Percentiles rank a stretch among this genome's conserved stretches.
phyloP scores from a whole-genome alignment of 2,113 vertebrate genomes.

The Rhadina sibilatrix region DNA sequence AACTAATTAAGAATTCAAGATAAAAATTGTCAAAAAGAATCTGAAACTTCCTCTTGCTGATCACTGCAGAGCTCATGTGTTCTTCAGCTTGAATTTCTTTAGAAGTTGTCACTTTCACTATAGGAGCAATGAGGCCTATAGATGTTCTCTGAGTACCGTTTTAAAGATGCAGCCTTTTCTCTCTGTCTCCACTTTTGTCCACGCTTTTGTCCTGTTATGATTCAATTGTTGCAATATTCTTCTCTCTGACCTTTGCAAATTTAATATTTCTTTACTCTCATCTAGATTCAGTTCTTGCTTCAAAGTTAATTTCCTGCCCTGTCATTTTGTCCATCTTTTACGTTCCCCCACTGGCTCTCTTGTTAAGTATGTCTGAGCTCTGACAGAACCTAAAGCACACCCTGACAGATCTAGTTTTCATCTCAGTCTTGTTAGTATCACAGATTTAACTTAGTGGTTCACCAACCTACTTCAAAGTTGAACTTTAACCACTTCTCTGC shows the following conservation, averaged over 20 bases:
- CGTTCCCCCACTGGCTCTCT: not conserved
- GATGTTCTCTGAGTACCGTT: not conserved
- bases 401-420: not conserved
- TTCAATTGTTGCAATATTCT: not conserved
- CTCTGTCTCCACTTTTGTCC: not conserved
- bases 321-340: not conserved
- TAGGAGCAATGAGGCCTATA: not conserved
- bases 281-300: not conserved
- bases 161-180: not conserved
- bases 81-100: not conserved
- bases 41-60: not conserved
- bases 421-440: not conserved
- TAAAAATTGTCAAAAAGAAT: not conserved
- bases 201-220: not conserved
- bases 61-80: not conserved
- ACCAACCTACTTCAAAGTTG: not conserved
- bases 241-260: conserved; percentile 40
- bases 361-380: not conserved
- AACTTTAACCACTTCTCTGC: not conserved
- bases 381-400: not conserved
- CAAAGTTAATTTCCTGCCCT: not conserved
- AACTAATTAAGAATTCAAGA: not conserved
- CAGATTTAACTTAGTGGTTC: not conserved
- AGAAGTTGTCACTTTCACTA: not conserved
- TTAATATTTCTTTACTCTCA: not conserved